Evolutionary conservation across 2,888 invertebrate species (phyloP), one percentile per base, ranked within the genome.

Genomic region (Apodemia mormo): DNA sequence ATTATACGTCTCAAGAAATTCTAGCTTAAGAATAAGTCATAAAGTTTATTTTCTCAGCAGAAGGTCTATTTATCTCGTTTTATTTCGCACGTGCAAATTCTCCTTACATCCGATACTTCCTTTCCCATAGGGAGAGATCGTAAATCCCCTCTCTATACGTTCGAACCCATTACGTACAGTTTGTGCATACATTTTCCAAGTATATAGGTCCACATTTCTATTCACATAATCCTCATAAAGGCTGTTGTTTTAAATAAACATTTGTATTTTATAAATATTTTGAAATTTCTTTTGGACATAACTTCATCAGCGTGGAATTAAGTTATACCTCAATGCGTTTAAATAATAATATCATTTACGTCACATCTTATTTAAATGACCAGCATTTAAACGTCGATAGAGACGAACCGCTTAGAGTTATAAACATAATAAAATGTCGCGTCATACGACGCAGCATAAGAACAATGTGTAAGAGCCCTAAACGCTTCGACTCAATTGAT

Each of bases 31-130:
- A 56, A 22, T 14, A 56, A 56, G 29, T 29, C 56, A 22, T 56
- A 56, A 56, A 22, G 56, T 56, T 56, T 56, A 56, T 56, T 7
- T 56, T 56, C 56, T 56, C 56, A 56, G 29, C 7, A 22, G 56
- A 7, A 22, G 22, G 49, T 49, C 49, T 49, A 49, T 49, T 49
- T 12, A 49, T 49, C 49, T 14, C 8, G 22, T 54, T 54, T 54
- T 54, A 54, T 54, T 54, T 22, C 54, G 5, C 54, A 22, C 54
- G 8, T 54, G 54, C 54, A 54, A 54, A 22, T 22, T 45, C 12
- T 54, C 54, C 8, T 8, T 22, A 22, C 54, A 54, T 22, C 54
- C 54, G 54, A 54, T 54, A 54, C 22, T 22, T 54, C n/a, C 54
- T 8, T 45, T 45, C 10, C 45, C 54, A 45, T 45, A 45, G 54